Base-by-base conservation (phyloP, 2,797 vertebrate species). In the Eurystomus glaucurus region DNA sequence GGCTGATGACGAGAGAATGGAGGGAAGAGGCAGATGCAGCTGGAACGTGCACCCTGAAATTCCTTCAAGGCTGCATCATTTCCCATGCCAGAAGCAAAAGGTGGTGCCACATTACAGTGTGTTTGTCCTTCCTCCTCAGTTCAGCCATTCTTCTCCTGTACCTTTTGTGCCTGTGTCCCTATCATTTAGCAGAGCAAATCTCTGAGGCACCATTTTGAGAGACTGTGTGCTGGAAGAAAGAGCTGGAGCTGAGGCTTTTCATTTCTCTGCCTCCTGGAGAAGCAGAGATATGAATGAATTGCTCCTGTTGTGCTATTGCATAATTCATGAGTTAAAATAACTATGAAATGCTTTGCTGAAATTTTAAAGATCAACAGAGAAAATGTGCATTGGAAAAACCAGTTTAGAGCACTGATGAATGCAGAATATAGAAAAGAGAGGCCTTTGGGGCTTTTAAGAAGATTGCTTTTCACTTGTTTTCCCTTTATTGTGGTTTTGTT, bases 281-380 rank as follows among this genome's bases (percentile, higher is more conserved):
- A 92, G 60, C 23, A 81, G 71, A 87, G 58, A 85, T 45, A 91
- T n/a, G 50, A 91, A 92, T 61, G 31, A 85, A 89, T 64, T 77
- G 50, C 16, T 85, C 50, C 50, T 81, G 62, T 93, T 20, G 21
- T 60, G 52, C 22, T 92, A 23, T 35, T 96, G 80, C 45, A 83
- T 88, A 95, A 94, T 82, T 92, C 80, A 93, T 92, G 25, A 90
- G 35, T 28, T 74, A 81, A 89, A 95, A 87, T 79, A 92, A 71
- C 55, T 85, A 43, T 16, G 26, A 79, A 92, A 83, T 68, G 29
- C 23, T 91, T 94, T 87, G 39, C 43, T 85, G 66, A 79, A 89
- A 92, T 85, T 82, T 78, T 90, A 60, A 54, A 77, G 31, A 82
- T 87, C 43, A 70, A 25, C 31, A 41, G 77, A 90, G 83, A 94